Evolutionary conservation across 2,797 vertebrate genomes (phyloP), one percentile per base, ranked within the genome.

Genomic region (Siniperca undulata): DNA sequence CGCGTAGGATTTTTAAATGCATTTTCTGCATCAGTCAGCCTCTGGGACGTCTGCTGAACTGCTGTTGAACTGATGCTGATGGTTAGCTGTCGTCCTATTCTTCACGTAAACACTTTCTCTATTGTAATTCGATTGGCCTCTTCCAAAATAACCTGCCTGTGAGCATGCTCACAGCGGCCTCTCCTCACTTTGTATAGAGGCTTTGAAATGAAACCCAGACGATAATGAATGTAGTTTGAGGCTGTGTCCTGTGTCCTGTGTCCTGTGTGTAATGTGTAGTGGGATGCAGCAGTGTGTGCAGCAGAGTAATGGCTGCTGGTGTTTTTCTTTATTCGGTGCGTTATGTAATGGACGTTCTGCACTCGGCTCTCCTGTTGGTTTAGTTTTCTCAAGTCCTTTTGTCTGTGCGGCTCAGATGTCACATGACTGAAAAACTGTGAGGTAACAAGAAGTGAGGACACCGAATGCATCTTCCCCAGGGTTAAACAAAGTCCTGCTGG

Each of bases 301-400:
- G 50, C 40, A 22, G 59, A 62, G 56, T 83, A 22, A 66, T 65
- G 82, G 76, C 76, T 78, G 68, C 78, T 53, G 76, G 46, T 70
- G 78, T 2, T 64, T 40, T 30, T 40, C 82, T 85, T 81, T 72
- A 40, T 76, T 30, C 17, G 27, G 1, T 19, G 52, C 0, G 38
- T 91, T 86, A 87, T 50, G 62, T 86, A 84, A 90, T 2, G 4
- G n/a, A 62, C 30, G 38, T 17, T 76, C 40, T 50, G 64, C 70
- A 17, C 27, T 30, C 27, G 17, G 20, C 64, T 44, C 59, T 84
- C 58, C 34, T 30, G 56, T 59, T 46, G 30, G 38, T 52, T 1
- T 36, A 70, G 50, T 74, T 55, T 48, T 19, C 38, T 55, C 27
- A 27, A 27, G 27, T 36, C 34, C 34, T 74, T 50, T n/a, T 36